Conservation (phyloP, 1,140 invertebrate species). For the Papilio dardanus region DNA sequence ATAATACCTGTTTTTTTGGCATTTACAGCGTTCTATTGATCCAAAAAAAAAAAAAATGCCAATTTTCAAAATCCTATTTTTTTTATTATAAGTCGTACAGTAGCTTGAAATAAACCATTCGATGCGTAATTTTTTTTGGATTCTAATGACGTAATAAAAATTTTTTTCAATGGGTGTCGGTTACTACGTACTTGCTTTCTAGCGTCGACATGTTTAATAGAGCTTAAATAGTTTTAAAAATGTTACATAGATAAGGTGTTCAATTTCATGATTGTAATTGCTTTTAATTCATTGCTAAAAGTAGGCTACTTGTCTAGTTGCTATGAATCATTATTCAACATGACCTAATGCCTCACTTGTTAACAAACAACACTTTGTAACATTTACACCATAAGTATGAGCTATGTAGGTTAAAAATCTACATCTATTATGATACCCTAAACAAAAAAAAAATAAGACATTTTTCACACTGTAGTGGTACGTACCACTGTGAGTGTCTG, state of each 20-base stretch:
- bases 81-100: no score
- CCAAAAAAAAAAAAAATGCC: no score
- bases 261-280: background rate
- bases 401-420: background rate
- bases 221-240: background rate
- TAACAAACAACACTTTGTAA: conserved; percentile 12
- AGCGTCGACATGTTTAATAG: background rate
- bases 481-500: background rate
- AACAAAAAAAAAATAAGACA: background rate
- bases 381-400: background rate
- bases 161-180: no score
- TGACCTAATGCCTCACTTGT: conserved; percentile 15
- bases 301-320: conserved; percentile 6
- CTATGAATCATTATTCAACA: conserved; percentile 11
- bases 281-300: background rate
- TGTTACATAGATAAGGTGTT: background rate
- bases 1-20: no score
- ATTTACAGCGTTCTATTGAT: no score
- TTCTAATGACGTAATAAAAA: no score
- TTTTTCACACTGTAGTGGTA: background rate
- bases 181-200: no score
- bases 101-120: no score
- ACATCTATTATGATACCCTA: background rate
- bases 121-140: no score
- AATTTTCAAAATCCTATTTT: no score